Conservation (phyloP, 2,888 invertebrate species). For the Cyrtodaria siliqua region DNA sequence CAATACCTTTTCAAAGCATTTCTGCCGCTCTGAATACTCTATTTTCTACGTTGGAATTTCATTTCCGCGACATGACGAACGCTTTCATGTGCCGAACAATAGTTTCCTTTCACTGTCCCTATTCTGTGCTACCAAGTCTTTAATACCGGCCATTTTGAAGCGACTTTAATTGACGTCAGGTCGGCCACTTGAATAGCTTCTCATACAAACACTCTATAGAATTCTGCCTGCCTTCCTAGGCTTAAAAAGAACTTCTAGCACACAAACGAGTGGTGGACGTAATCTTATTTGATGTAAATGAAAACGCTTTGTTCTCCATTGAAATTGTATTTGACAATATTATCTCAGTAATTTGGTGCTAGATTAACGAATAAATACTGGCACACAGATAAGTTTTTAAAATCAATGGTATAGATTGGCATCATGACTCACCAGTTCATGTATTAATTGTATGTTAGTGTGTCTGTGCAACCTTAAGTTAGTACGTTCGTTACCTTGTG, state of each 20-base stretch:
- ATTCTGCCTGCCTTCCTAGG: constrained; percentile 21
- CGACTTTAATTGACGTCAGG: constrained; percentile 57
- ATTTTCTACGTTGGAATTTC: constrained; percentile 65
- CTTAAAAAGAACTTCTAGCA: constrained; percentile 34
- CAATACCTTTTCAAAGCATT: constrained; percentile 51
- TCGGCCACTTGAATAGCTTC: constrained; percentile 49
- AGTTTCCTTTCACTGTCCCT: constrained; percentile 42
- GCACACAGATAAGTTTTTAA: too few relatives aligned
- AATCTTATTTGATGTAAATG: constrained; percentile 64
- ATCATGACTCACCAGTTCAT: too few relatives aligned
- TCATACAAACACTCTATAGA: constrained; percentile 48
- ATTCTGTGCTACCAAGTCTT: constrained; percentile 38
- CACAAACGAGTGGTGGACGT: constrained; percentile 45
- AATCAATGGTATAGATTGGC: too few relatives aligned
- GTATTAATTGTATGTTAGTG: too few relatives aligned
- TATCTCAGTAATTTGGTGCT: constrained; percentile 43
- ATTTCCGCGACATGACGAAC: constrained; percentile 63
- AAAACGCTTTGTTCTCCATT: constrained; percentile 57
- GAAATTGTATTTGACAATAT: constrained; percentile 60
- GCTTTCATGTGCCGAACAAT: constrained; percentile 58
- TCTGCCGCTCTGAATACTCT: constrained; percentile 51
- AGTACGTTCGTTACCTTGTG: too few relatives aligned
- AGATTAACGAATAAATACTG: background rate
- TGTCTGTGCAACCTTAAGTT: too few relatives aligned
- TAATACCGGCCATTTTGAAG: constrained; percentile 57